A percentile compares a stretch with the other conserved stretches of the same genome.
Conservation (phyloP, 2,888 invertebrate species). For the Eudemis profundana region DNA sequence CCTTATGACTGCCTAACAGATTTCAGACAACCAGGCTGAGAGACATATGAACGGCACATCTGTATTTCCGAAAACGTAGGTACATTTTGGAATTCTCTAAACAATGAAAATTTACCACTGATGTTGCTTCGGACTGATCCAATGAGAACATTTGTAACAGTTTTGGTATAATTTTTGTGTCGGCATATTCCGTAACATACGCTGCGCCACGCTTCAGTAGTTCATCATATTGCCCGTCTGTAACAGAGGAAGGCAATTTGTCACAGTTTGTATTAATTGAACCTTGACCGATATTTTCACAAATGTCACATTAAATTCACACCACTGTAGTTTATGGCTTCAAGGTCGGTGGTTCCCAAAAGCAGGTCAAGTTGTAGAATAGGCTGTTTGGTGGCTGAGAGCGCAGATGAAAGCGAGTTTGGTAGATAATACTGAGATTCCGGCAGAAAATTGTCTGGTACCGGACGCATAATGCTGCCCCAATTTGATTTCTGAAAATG, state of each 20-base stretch:
- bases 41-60: too few relatives aligned
- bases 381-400: constrained; percentile 80
- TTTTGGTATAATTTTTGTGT: constrained; percentile 85
- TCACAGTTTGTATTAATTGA: constrained; percentile 20
- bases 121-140: constrained; percentile 57
- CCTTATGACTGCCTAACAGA: too few relatives aligned
- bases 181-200: constrained; percentile 84
- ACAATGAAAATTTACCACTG: constrained; percentile 56
- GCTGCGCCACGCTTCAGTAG: constrained; percentile 83
- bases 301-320: constrained; percentile 47
- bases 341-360: constrained; percentile 88
- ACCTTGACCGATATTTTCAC: constrained; percentile 38
- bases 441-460: constrained; percentile 86
- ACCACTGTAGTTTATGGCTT: constrained; percentile 86
- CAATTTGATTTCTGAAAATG: constrained; percentile 84
- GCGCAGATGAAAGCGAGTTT: constrained; percentile 77
- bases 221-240: constrained; percentile 86
- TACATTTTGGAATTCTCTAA: too few relatives aligned
- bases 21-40: too few relatives aligned
- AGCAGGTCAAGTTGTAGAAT: constrained; percentile 87
- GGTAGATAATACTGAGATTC: constrained; percentile 87
- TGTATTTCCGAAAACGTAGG: too few relatives aligned
- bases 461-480: constrained; percentile 86
- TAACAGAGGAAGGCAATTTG: constrained; percentile 52
- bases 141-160: constrained; percentile 75